Evolutionary conservation across 2,797 vertebrate genomes (phyloP), one percentile per base, ranked within the genome.

Genomic region (Knipowitschia caucasica): DNA sequence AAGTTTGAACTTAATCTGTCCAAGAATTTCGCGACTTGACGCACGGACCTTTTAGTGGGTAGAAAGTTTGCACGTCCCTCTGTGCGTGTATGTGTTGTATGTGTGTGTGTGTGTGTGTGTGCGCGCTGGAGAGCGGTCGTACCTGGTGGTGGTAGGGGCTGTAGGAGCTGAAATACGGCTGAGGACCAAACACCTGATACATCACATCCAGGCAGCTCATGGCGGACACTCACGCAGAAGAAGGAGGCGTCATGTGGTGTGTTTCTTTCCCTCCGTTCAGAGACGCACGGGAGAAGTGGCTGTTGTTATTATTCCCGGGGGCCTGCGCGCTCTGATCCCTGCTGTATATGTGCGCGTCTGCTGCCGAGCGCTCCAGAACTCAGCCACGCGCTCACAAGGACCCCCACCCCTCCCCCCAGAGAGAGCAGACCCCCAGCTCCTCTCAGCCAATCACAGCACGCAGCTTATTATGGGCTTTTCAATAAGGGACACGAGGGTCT

Each of bases 121-220:
- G n/a, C n/a, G n/a, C 14, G 25, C 7, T 9, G 2, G 18, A 8
- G 20, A n/a, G n/a, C n/a, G 29, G 8, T 34, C 85, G 0, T 94
- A 98, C 95, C 95, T 98, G 96, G 69, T 91, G 90, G 65, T 92
- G 95, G 61, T 96, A 96, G 26, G 95, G 92, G 60, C 90, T 90
- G 84, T 94, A 97, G 57, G 95, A 90, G 71, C 93, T 86, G 75
- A 99, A 95, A 76, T 95, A 98, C 47, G 94, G 91, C 85, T 99
- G 95, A 54, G 93, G 89, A 84, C 93, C 94, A 67, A 97, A 98
- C 66, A 96, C 95, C 88, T 94, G 94, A 90, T 97, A 98, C 95
- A 98, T 95, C 85, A 98, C 96, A 96, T 98, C 95, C 94, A 99
- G 71, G 89, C 95, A 98, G 93, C 95, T 99, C 96, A 99, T 99